A percentile compares a stretch with the other conserved stretches of the same genome.
Evolutionary conservation across 2,113 vertebrate genomes (phyloP).

Genomic region (Brachypteracias leptosomus): DNA sequence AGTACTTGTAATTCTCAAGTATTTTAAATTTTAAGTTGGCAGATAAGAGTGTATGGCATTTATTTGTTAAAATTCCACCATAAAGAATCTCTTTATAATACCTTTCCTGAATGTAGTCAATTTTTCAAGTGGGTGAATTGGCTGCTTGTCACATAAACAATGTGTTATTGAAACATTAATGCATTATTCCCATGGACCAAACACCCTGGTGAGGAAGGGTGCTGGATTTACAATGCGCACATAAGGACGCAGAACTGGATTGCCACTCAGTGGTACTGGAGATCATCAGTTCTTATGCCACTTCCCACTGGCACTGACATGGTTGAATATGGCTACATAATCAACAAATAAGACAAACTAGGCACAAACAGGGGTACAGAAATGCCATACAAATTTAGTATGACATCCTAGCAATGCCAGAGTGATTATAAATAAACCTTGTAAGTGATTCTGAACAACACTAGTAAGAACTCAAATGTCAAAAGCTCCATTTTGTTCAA

Average conservation of each 20-base stretch:
- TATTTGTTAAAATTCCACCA: not conserved
- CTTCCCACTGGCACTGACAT: not conserved
- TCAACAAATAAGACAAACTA: not conserved
- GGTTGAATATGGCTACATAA: not conserved
- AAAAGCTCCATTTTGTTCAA: not conserved
- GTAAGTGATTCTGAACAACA: not conserved
- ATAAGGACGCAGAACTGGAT: not conserved
- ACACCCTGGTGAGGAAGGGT: not conserved
- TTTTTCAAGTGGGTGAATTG: constrained; percentile 12
- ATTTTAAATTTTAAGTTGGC: not conserved
- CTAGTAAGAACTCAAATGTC: not conserved
- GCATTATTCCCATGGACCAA: not conserved
- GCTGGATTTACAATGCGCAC: not conserved
- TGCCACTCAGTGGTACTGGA: not conserved
- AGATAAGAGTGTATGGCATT: not conserved
- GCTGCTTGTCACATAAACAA: constrained; percentile 7
- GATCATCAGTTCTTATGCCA: not conserved
- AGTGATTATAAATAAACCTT: not conserved
- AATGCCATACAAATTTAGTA: not conserved
- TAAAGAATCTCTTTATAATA: not conserved
- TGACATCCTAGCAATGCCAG: not conserved
- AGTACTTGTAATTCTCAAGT: not conserved
- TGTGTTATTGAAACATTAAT: not conserved
- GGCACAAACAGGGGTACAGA: not conserved
- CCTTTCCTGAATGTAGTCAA: not conserved